Evolutionary conservation across 2,113 vertebrate species (phyloP), one percentile per base, ranked within the genome.

Genomic region (Dipodomys ordii): DNA sequence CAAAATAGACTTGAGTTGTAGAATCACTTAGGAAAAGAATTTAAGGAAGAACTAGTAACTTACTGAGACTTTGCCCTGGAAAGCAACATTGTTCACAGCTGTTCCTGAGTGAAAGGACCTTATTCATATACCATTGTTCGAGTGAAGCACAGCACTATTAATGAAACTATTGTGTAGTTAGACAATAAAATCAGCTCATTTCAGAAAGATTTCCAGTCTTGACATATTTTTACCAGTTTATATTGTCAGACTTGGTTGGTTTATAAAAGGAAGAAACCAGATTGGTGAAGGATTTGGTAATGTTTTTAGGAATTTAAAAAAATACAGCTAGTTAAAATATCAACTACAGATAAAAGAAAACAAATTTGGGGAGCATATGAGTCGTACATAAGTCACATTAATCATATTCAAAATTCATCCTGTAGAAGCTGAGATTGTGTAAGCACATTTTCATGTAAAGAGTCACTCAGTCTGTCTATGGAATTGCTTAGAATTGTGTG

Each of bases 61-160:
- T 39, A 71, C 77, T 95, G 93, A 89, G 27, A 35, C 71, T 71
- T 95, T 96, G 93, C 81, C 79, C 83, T 90, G 90, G 91, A 96
- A 93, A 80, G 0, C 53, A 93, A 2, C 91, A 74, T 78, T 97
- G 86, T 83, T 74, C 77, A 65, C 97, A 98, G 97, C 97, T 98
- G 98, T 97, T 87, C n/a, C 91, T 94, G 77, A 83, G 32, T 89
- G 27, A 95, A 96, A 97, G 94, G 9, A 94, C 82, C 96, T 77
- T 95, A 3, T 96, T 98, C 95, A 94, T 96, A 94, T 96, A 57
- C 53, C 53, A 18, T 57, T 95, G 68, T 79, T 97, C 97, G 90
- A 76, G 32, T 88, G 71, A 90, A 94, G 9, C 86, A 76, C 86
- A 83, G 0, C 80, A n/a, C 16, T 27, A 6, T 92, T 97, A 92